A percentile compares a stretch with the other conserved stretches of the same genome.
These are phyloP conservation scores for Phrynocephalus vlangalii DNA, from an alignment of 2,797 vertebrate species.

Conservation along the genomic window DNA sequence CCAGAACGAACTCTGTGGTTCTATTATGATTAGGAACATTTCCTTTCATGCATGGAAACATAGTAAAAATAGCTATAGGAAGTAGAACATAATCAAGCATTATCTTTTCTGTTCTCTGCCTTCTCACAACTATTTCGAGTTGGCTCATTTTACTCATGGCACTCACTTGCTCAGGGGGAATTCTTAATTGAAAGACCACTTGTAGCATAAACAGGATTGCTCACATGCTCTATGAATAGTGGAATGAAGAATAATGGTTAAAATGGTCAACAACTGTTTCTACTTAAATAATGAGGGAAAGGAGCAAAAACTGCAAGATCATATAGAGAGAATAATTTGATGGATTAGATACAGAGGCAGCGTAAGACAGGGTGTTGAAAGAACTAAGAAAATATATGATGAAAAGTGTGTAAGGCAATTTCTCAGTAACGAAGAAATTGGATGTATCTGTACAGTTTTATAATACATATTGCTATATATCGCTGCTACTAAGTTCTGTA, in stretches of 20 bases:
- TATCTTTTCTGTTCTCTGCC: neutral
- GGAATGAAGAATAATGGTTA: slow-evolving; percentile 16
- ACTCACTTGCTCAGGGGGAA: neutral
- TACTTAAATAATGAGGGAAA: slow-evolving; percentile 20
- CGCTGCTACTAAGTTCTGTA: slow-evolving; percentile 37
- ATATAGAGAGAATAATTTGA: slow-evolving; percentile 25
- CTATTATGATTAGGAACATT: neutral
- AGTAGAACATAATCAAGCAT: neutral
- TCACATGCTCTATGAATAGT: neutral
- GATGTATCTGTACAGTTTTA: neutral
- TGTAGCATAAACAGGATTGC: neutral
- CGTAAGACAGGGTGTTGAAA: slow-evolving; percentile 19
- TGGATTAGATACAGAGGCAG: neutral
- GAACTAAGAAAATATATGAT: neutral
- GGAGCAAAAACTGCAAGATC: slow-evolving; percentile 6
- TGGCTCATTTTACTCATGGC: neutral
- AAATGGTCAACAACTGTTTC: neutral
- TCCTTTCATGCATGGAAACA: neutral
- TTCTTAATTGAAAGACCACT: neutral
- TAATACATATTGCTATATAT: slow-evolving; percentile 21
- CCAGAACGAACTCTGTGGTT: neutral
- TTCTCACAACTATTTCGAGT: neutral
- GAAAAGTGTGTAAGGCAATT: neutral
- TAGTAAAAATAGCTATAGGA: neutral
- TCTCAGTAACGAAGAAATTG: neutral